Evolutionary conservation across 2,888 invertebrate genomes (phyloP).

Genomic region (Germaria angustata): DNA sequence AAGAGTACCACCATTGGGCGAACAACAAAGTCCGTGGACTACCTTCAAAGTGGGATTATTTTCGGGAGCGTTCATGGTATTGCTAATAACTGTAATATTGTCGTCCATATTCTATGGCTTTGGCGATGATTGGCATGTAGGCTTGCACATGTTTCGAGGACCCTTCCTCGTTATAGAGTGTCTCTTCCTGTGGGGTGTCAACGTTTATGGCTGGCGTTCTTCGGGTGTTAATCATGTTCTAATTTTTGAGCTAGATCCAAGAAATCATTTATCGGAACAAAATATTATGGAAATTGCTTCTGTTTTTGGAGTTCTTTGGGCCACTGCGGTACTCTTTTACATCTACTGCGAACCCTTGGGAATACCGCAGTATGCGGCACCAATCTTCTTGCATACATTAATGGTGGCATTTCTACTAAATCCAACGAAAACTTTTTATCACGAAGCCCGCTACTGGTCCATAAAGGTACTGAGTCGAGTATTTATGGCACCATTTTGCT

Average conservation of each 20-base stretch:
- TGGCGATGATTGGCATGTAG: conserved; percentile 84
- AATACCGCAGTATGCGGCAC: conserved; percentile 89
- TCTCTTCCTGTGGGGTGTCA: conserved; percentile 88
- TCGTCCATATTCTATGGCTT: conserved; percentile 82
- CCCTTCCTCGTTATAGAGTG: conserved; percentile 88
- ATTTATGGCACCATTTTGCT: conserved; percentile 87
- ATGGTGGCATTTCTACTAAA: conserved; percentile 87
- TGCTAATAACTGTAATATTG: conserved; percentile 86
- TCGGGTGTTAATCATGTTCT: conserved; percentile 92
- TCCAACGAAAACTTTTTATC: conserved; percentile 87
- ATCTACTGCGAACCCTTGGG: conserved; percentile 84
- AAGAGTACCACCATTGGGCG: conserved; percentile 91
- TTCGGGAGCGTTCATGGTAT: conserved; percentile 89
- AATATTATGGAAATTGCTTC: conserved; percentile 89
- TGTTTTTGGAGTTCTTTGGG: conserved; percentile 89
- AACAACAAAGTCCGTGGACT: conserved; percentile 90
- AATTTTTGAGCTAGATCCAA: conserved; percentile 90
- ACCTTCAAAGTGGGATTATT: conserved; percentile 92
- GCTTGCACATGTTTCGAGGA: conserved; percentile 89
- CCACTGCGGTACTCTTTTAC: conserved; percentile 85
- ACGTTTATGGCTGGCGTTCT: conserved; percentile 90
- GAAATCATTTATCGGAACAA: conserved; percentile 88
- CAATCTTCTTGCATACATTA: conserved; percentile 85
- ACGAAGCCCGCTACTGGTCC: conserved; percentile 89
- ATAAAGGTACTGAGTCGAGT: conserved; percentile 82